A percentile compares a stretch with the other conserved stretches of the same genome.
These are phyloP conservation scores for Drosophila setosimentum DNA, from an alignment of 2,888 invertebrate genomes.

Conservation along the genomic window DNA sequence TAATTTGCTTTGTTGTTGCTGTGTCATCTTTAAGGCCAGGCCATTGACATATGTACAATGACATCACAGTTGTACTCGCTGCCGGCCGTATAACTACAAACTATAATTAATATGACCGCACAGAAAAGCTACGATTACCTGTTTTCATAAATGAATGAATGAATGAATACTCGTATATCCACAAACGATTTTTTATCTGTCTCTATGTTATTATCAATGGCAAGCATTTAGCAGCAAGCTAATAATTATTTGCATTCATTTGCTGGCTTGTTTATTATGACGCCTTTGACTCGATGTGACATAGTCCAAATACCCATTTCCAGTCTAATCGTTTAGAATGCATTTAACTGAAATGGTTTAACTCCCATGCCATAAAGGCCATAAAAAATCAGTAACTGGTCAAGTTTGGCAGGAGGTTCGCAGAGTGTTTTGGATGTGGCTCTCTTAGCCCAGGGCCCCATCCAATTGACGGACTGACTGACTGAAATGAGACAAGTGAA, in stretches of 20 bases:
- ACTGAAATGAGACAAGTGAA: constrained; percentile 72
- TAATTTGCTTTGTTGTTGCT: constrained; percentile 29
- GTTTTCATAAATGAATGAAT: constrained; percentile 40
- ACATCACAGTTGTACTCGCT: constrained; percentile 51
- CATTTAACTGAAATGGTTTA: constrained; percentile 21
- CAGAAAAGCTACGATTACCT: constrained; percentile 21
- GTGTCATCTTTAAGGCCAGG: constrained; percentile 47
- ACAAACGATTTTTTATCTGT: constrained; percentile 17
- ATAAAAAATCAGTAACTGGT: constrained; percentile 12
- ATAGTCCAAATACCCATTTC: constrained; percentile 27
- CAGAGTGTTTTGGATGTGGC: not conserved
- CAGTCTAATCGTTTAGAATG: not conserved
- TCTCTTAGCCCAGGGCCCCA: constrained; percentile 39
- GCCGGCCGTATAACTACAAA: constrained; percentile 35
- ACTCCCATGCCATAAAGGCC: constrained; percentile 10
- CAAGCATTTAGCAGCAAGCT: constrained; percentile 40
- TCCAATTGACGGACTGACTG: constrained; percentile 28
- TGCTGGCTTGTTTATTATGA: constrained; percentile 34
- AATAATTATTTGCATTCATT: constrained; percentile 60
- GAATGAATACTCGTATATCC: constrained; percentile 22
- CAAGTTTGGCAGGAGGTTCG: constrained; percentile 9
- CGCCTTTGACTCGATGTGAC: constrained; percentile 25
- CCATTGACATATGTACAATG: constrained; percentile 64
- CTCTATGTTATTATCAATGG: constrained; percentile 46
- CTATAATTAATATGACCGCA: constrained; percentile 60